Conservation (phyloP, 2,888 invertebrate genomes). For the Priocnemis perturbator region DNA sequence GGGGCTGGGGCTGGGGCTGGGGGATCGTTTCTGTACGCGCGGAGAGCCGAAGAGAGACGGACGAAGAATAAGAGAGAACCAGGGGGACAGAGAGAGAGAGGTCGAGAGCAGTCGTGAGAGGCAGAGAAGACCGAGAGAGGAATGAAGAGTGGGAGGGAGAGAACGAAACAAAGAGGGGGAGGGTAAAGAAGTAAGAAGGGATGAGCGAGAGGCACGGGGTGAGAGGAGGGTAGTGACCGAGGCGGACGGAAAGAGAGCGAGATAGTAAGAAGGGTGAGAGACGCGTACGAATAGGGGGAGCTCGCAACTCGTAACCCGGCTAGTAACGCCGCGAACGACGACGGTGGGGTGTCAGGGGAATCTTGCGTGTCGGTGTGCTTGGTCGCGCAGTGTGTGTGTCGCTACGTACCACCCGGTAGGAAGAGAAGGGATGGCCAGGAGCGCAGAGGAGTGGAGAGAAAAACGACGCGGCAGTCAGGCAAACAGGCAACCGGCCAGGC, state of each 20-base stretch:
- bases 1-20: constrained; percentile 31
- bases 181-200: constrained; percentile 18
- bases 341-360: constrained; percentile 21
- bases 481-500: constrained; percentile 18
- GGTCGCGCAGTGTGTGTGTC: constrained; percentile 8
- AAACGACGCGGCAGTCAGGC: constrained; percentile 21
- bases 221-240: constrained; percentile 16
- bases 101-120: constrained; percentile 10
- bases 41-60: constrained; percentile 19
- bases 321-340: constrained; percentile 42
- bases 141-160: constrained; percentile 8
- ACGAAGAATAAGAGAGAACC: constrained; percentile 7
- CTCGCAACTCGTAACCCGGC: constrained; percentile 43
- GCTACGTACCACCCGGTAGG: constrained; percentile 13
- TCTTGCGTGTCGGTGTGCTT: neutral
- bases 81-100: constrained; percentile 10
- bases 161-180: constrained; percentile 21
- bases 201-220: constrained; percentile 10
- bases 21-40: constrained; percentile 36
- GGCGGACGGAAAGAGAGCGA: constrained; percentile 6
- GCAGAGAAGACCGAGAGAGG: neutral
- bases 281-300: constrained; percentile 41
- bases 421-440: constrained; percentile 16
- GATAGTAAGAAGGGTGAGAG: constrained; percentile 36
- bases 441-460: constrained; percentile 11